Percentiles rank a stretch among this genome's conserved stretches.
These are phyloP conservation scores for Spilarctia lutea DNA, from an alignment of 2,888 invertebrate species.

Conservation along the genomic window DNA sequence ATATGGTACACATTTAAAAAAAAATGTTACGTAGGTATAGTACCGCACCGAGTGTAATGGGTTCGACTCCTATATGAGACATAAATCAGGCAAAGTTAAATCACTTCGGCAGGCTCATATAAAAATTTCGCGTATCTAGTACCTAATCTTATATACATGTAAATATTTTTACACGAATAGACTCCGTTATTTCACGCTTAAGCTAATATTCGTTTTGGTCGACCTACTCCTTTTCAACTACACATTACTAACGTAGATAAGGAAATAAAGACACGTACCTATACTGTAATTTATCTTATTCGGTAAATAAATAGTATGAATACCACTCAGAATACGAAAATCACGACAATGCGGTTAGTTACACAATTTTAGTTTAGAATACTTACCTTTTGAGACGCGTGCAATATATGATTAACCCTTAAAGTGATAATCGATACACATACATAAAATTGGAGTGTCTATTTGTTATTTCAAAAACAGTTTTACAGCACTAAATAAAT, in stretches of 20 bases:
- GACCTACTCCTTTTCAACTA: slow-evolving; percentile 14
- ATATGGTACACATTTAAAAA: too few relatives aligned
- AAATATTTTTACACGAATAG: background rate
- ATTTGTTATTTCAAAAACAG: too few relatives aligned
- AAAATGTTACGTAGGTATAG: too few relatives aligned
- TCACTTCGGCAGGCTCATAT: too few relatives aligned
- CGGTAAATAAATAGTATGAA: background rate
- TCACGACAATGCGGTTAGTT: background rate
- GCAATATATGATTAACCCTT: too few relatives aligned
- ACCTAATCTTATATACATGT: background rate
- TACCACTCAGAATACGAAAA: background rate
- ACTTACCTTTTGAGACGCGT: background rate
- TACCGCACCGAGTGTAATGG: background rate
- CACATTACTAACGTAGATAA: slow-evolving; percentile 7
- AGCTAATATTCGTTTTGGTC: slow-evolving; percentile 33
- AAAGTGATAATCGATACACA: too few relatives aligned
- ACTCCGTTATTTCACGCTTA: background rate
- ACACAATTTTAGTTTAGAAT: background rate
- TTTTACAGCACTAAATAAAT: too few relatives aligned
- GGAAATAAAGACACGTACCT: background rate
- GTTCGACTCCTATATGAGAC: too few relatives aligned
- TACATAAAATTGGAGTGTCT: too few relatives aligned
- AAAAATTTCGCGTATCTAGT: too few relatives aligned
- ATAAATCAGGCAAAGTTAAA: too few relatives aligned
- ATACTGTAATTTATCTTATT: background rate